Evolutionary conservation across 2,797 vertebrate genomes (phyloP).

Genomic region (Hapalemur alaotrensis): DNA sequence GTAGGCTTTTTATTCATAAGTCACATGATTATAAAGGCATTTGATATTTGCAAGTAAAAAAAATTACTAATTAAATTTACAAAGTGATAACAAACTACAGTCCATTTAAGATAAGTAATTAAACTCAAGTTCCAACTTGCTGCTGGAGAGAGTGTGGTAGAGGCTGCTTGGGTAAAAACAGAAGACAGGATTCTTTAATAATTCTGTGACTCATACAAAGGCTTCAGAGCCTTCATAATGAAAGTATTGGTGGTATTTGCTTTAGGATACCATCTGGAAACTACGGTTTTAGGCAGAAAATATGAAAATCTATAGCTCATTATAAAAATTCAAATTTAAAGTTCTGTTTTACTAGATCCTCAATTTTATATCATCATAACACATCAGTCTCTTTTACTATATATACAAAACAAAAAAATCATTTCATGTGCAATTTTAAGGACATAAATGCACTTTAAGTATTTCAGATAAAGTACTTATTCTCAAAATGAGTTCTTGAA

Average conservation of each 20-base stretch:
- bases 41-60: constrained; percentile 53
- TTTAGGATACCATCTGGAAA: not conserved
- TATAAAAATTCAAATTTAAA: constrained; percentile 17
- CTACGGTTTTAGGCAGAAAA: not conserved
- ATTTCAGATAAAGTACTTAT: not conserved
- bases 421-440: not conserved
- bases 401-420: not conserved
- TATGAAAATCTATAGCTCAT: not conserved
- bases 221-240: not conserved
- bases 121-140: constrained; percentile 20
- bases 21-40: constrained; percentile 32
- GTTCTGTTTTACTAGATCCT: not conserved
- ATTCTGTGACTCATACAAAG: not conserved
- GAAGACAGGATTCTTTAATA: not conserved
- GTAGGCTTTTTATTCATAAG: not conserved
- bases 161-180: not conserved
- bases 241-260: not conserved
- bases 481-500: constrained; percentile 9
- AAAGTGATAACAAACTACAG: constrained; percentile 53
- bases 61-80: constrained; percentile 59
- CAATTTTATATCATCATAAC: not conserved
- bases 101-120: constrained; percentile 54
- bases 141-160: not conserved
- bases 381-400: not conserved
- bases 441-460: not conserved